Base-by-base conservation (phyloP, 2,797 vertebrate genomes). In the Neosilurus hyrtlii region DNA sequence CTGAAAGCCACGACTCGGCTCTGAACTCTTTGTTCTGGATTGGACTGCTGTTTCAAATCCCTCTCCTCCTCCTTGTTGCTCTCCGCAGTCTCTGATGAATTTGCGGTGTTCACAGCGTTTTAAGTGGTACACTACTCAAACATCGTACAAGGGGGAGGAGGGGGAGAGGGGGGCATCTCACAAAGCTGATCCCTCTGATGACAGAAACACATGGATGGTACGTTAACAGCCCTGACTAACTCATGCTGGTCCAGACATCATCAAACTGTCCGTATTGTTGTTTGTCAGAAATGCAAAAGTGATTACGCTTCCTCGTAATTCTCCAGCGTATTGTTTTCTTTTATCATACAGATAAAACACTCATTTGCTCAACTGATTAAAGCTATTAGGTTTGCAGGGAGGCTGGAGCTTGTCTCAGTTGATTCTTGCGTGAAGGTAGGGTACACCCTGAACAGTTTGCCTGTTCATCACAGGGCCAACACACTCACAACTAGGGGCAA, bases 161-260 rank as follows among this genome's bases (percentile, higher is more conserved):
- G 65, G 68, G 51, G 51, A 52, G 14, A 16, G 35, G 20, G 30
- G 57, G n/a, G 15, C 35, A 68, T 62, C 51, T 52, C 24, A 35
- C 63, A 82, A 90, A 91, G 86, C 81, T 85, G 88, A 92, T 92
- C 88, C 87, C 66, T 18, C 70, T 93, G 90, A 94, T 93, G 92
- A 93, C 89, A 91, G 90, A 92, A 93, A 92, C 92, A 94, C 89
- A 92, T 92, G 91, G 86, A 86, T 84, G 91, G 90, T 83, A 80
- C 68, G 74, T 72, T 77, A 83, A 66, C 61, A 72, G 66, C 52
- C 82, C 66, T 79, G 65, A 86, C 63, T 89, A 89, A 91, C 87
- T 90, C 88, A 88, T 87, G 63, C 80, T 76, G 22, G 37, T 70
- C 63, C 80, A 75, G 81, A 85, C 57, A 63, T 80, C 24, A 35